These are phyloP conservation scores for Lepidothrix coronata DNA, from an alignment of 2,113 vertebrate genomes.

Conservation along the genomic window DNA sequence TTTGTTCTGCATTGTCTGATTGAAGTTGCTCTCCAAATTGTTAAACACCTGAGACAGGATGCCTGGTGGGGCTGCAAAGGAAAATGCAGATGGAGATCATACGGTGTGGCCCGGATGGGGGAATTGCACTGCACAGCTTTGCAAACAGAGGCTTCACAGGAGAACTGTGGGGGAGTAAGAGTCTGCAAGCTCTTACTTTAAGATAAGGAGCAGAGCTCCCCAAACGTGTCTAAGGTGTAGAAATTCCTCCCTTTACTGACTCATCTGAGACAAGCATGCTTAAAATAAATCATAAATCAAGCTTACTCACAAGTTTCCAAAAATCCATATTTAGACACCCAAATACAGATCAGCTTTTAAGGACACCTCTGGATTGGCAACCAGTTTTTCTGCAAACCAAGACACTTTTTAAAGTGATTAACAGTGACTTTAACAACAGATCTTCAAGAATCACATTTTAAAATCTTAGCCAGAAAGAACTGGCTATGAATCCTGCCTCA, in stretches of 20 bases:
- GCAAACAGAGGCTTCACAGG: not conserved
- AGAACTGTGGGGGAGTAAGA: not conserved
- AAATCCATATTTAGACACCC: not conserved
- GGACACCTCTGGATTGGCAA: not conserved
- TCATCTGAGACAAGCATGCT: not conserved
- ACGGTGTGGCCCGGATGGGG: not conserved
- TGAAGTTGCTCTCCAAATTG: not conserved
- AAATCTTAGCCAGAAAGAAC: not conserved
- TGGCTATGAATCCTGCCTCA: not conserved
- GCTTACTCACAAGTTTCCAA: not conserved
- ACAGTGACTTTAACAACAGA: not conserved
- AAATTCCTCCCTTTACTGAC: not conserved
- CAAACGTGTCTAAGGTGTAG: not conserved
- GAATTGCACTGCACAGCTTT: not conserved
- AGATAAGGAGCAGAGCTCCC: not conserved
- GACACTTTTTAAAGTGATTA: not conserved
- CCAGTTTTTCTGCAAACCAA: not conserved
- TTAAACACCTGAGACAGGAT: not conserved
- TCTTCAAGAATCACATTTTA: not conserved
- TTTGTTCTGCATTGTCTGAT: not conserved
- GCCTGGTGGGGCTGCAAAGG: not conserved
- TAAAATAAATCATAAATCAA: slow-evolving; percentile 10
- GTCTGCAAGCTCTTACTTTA: not conserved
- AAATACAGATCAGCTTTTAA: not conserved
- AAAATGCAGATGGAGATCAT: not conserved